These are phyloP conservation scores for Benthosema pterotum DNA, from an alignment of 2,797 vertebrate genomes.

Conservation along the genomic window DNA sequence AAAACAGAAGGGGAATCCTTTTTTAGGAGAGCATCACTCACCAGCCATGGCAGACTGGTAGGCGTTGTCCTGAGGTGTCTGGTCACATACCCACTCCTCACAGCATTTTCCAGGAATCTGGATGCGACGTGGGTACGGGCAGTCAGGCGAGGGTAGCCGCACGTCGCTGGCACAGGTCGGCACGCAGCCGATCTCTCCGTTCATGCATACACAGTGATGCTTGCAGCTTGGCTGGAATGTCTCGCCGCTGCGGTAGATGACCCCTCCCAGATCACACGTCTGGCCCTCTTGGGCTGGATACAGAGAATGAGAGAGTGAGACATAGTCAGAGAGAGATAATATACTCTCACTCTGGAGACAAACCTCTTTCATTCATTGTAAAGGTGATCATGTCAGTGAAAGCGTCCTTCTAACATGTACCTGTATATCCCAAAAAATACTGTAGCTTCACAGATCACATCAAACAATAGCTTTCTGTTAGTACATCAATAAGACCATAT, in stretches of 20 bases:
- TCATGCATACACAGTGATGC: conserved; percentile 82
- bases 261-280: conserved; percentile 78
- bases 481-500: no score
- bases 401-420: no score
- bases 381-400: no score
- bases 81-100: conserved; percentile 80
- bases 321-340: neutral
- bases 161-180: conserved; percentile 69
- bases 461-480: no score
- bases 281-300: conserved; percentile 74
- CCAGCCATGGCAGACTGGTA: conserved; percentile 69
- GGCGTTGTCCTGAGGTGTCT: conserved; percentile 43
- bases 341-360: no score
- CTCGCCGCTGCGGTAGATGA: conserved; percentile 80
- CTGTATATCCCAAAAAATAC: no score
- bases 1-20: neutral
- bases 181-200: conserved; percentile 80
- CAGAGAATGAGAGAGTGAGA: neutral
- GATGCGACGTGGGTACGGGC: conserved; percentile 70
- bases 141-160: conserved; percentile 70
- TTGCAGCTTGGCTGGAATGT: conserved; percentile 82
- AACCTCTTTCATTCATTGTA: no score
- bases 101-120: conserved; percentile 75
- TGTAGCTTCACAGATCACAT: no score
- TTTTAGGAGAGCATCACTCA: conserved; percentile 50